Evolutionary conservation across 2,113 vertebrate genomes (phyloP).

Genomic region (Rhynchomys soricoides): DNA sequence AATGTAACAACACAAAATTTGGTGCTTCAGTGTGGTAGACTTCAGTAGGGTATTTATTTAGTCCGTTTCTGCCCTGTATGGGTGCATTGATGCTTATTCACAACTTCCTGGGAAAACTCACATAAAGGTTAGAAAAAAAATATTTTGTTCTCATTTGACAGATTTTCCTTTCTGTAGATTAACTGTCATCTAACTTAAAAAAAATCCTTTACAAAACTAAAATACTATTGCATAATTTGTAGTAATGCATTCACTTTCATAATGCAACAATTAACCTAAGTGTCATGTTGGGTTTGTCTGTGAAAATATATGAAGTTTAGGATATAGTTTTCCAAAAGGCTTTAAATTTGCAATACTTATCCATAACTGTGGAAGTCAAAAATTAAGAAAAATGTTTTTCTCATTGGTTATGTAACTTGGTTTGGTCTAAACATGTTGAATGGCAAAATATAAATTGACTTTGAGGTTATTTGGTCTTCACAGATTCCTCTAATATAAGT

Average conservation of each 20-base stretch:
- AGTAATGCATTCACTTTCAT: neutral
- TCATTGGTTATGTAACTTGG: conserved; percentile 14
- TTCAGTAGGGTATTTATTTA: neutral
- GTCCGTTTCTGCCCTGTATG: neutral
- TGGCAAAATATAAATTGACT: conserved; percentile 1
- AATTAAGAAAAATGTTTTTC: conserved; percentile 22
- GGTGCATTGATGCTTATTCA: neutral
- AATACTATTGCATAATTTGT: neutral
- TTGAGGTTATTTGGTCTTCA: neutral
- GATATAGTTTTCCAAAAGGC: neutral
- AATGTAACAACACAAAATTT: neutral
- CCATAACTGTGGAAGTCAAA: neutral
- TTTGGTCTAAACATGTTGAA: neutral
- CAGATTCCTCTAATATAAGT: neutral
- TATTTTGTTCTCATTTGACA: neutral
- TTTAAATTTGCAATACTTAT: neutral
- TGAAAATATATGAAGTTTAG: neutral
- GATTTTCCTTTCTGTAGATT: neutral
- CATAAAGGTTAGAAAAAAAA: neutral
- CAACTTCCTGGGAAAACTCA: neutral
- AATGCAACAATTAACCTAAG: conserved; percentile 9
- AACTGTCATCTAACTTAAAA: neutral
- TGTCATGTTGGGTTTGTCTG: neutral
- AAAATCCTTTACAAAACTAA: neutral
- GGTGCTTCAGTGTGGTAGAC: neutral